Evolutionary conservation across 2,888 invertebrate genomes (phyloP).

Genomic region (Stratiomys singularior): DNA sequence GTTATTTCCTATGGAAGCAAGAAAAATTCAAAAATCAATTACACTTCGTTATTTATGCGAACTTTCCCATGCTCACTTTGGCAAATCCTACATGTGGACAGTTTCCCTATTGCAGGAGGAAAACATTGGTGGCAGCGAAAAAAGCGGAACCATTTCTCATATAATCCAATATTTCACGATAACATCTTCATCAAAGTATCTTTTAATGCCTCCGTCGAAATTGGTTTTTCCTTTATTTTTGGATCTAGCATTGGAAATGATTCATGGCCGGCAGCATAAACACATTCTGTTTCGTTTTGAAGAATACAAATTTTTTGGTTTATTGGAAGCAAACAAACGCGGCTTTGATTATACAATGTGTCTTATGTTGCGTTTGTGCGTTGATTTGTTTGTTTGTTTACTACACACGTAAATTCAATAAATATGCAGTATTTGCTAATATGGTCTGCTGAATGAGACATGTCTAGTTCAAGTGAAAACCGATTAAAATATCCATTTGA

Average conservation of each 20-base stretch:
- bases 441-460: too few species aligned
- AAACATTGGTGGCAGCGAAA: background rate
- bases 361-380: too few species aligned
- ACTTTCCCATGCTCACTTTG: background rate
- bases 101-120: background rate
- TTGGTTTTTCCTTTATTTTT: slow-evolving; percentile 1
- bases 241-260: background rate
- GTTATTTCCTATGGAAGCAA: background rate
- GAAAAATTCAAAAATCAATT: background rate
- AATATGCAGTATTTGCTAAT: background rate
- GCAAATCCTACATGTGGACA: background rate
- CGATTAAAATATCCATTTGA: too few species aligned
- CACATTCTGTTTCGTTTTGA: background rate
- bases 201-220: background rate
- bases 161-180: background rate
- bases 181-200: slow-evolving; percentile 11
- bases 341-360: background rate
- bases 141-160: background rate
- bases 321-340: background rate
- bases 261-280: background rate
- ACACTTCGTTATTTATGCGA: background rate
- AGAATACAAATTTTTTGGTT: background rate
- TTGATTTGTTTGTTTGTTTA: background rate
- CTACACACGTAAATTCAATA: background rate
- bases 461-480: too few species aligned